Evolutionary conservation across 1,140 invertebrate genomes (phyloP), one percentile per base, ranked within the genome.

Genomic region (Cephus cinctus): DNA sequence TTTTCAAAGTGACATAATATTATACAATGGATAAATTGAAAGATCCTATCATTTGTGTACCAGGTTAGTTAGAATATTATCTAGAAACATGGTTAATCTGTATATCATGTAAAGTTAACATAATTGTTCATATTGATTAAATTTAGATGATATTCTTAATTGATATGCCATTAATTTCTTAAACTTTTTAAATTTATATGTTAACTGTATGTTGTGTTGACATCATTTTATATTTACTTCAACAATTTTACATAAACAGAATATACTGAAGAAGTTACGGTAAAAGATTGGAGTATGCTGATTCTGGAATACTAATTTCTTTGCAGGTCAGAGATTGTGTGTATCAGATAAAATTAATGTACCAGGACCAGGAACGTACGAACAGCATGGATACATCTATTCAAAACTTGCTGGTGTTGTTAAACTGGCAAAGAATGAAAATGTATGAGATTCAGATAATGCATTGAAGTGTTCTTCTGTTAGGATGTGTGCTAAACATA

Each of bases 311-410:
- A 23, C 2, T 36, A 46, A 43, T 47, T 53, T 59, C 50, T 44
- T 57, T 52, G 30, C 35, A 81, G 90, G 90, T 1, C 87, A 91
- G 70, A 73, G 89, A 34, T 68, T 94, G 41, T 88, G 86, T 69
- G 56, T 80, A 41, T 67, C 79, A 1, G 83, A 86, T 61, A 83
- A 88, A 56, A 76, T 80, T 34, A 80, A 86, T 61, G 69, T 86
- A 11, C 66, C 84, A 12, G 90, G 89, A 3, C 73, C 82, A 43
- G 93, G 93, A 23, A 94, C 92, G 1, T 93, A 92, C 64, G 85
- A 87, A 65, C 78, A 86, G 47, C 81, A 86, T 68, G 91, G 90
- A 18, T 94, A 92, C 57, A 89, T 96, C 59, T 92, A 90, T 72
- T 84, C 92, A 1, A 86, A 84, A 59, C 75, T 94, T 50, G 86